Conservation (phyloP, 2,113 vertebrate species). For the Camelus bactrianus region DNA sequence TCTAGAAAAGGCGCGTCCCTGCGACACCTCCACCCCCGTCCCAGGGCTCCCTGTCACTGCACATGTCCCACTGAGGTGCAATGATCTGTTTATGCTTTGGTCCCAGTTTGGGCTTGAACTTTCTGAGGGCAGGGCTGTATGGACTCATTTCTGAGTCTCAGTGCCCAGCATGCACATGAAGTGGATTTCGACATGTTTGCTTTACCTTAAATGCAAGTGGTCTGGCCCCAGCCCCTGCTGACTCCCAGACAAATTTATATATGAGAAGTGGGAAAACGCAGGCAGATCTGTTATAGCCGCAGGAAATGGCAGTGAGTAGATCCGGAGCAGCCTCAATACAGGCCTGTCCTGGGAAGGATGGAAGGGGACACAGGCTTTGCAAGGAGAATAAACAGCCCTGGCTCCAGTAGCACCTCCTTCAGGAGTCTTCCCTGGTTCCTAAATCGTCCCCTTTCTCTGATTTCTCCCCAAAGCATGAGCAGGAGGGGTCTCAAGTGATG, state of each 20-base stretch:
- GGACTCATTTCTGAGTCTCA: neutral
- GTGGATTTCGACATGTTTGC: neutral
- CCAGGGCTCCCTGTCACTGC: neutral
- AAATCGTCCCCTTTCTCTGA: neutral
- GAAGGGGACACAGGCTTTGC: neutral
- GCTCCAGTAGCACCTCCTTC: neutral
- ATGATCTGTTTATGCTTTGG: neutral
- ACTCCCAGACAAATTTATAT: neutral
- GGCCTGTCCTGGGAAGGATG: neutral
- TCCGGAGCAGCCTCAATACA: neutral
- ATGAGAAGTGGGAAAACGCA: neutral
- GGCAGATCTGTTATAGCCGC: neutral
- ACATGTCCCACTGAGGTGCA: neutral
- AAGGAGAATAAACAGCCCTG: neutral
- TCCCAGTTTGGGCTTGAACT: neutral
- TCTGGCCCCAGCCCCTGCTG: neutral
- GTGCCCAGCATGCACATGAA: neutral
- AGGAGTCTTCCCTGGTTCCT: neutral
- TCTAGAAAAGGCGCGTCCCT: slow-evolving; percentile 33
- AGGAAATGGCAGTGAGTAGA: neutral
- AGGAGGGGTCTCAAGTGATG: neutral
- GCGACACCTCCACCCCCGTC: neutral
- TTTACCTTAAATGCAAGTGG: neutral
- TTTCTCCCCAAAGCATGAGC: neutral
- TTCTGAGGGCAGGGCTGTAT: neutral